Evolutionary conservation across 2,113 vertebrate species (phyloP), one percentile per base, ranked within the genome.

Genomic region (Pelecanus crispus): DNA sequence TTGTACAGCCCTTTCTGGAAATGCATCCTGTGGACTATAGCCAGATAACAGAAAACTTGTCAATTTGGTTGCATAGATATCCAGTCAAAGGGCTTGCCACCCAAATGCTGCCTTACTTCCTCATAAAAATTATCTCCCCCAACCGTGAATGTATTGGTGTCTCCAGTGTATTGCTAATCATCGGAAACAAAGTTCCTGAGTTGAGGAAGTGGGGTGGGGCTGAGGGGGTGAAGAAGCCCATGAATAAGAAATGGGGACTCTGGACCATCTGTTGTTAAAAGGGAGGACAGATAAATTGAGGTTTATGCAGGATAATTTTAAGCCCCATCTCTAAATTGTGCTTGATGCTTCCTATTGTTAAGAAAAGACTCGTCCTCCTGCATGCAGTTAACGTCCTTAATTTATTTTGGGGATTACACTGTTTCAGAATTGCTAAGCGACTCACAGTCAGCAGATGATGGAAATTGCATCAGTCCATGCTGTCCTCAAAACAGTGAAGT

Each of bases 401-500:
- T 87, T 91, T 96, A 97, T 96, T 96, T 93, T 88, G 53, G 53
- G 66, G 19, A 70, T 94, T 82, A 52, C 62, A 86, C 52, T 73
- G 36, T 73, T 82, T 82, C 55, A 80, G 85, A 96, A 93, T 86
- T 86, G 70, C 45, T 53, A 82, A 80, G 50, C 1, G 0, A 88
- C 24, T 95, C 56, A 49, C 28, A 82, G 92, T 85, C 81, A 95
- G 90, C 87, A 92, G 62, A 87, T 88, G 93, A 91, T 5, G 36
- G 81, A 68, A 95, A 87, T 32, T 80, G 20, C 72, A 90, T 73
- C 79, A 70, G n/a, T 31, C 45, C 55, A 28, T 47, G 58, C 22
- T 91, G 81, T 90, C 62, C 78, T 80, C 66, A 61, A 78, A 87
- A 79, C 36, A 78, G 42, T 52, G 73, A 95, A 89, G 42, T 78